Conservation (phyloP, 2,797 vertebrate species). For the Xerus rutilus region DNA sequence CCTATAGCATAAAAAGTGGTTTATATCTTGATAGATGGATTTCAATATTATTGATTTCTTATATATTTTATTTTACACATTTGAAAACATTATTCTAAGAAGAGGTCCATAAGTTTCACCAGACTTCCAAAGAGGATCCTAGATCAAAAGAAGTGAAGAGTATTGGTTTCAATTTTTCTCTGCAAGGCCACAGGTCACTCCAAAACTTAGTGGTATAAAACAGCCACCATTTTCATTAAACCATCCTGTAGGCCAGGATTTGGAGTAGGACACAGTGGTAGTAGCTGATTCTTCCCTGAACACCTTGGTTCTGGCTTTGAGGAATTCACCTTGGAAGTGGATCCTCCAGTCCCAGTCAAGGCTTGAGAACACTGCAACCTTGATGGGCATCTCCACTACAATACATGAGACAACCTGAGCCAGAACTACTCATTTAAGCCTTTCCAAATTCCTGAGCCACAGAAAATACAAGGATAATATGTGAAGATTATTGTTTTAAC, state of each 20-base stretch:
- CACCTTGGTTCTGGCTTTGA: neutral
- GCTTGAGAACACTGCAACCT: neutral
- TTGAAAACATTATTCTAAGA: neutral
- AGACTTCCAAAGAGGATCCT: neutral
- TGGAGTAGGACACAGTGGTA: too few species aligned
- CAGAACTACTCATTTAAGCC: neutral
- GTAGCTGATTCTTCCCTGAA: neutral
- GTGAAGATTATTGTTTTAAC: neutral
- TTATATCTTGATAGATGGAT: neutral
- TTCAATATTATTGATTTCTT: slow-evolving; percentile 31
- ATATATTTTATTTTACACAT: neutral
- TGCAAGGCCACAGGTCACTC: neutral
- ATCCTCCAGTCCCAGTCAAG: neutral
- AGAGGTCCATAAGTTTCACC: neutral
- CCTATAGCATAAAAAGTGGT: neutral
- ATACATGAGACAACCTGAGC: neutral
- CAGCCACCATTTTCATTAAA: neutral
- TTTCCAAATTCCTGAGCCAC: neutral
- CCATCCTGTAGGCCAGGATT: neutral
- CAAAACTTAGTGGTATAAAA: neutral
- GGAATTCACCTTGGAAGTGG: neutral
- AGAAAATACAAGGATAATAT: neutral
- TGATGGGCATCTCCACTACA: neutral
- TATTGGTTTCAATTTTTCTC: neutral
- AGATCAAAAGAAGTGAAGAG: neutral